Evolutionary conservation across 2,113 vertebrate genomes (phyloP).

Genomic region (Peromyscus californicus): DNA sequence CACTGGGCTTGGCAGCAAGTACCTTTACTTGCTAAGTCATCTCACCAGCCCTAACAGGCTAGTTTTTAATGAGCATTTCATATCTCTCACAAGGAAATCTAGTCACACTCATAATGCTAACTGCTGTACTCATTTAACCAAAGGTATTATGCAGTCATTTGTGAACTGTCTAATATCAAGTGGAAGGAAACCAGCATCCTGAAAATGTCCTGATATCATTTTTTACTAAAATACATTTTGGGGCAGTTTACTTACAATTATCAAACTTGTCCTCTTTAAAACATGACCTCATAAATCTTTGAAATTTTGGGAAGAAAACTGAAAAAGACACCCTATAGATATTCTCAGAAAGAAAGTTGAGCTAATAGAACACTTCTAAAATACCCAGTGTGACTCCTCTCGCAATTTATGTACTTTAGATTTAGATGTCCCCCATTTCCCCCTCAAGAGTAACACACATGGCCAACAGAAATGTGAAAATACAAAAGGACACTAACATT

Average conservation of each 20-base stretch:
- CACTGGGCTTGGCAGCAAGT: neutral
- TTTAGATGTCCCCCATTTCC: neutral
- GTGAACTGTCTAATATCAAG: conserved; percentile 8
- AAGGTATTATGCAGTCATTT: neutral
- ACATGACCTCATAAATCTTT: conserved; percentile 1
- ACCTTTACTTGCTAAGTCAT: neutral
- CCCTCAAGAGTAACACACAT: neutral
- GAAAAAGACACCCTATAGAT: neutral
- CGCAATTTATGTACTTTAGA: neutral
- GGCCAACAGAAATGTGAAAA: neutral
- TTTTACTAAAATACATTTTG: conserved; percentile 45
- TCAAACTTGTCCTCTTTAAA: conserved; percentile 1
- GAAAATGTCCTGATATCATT: neutral
- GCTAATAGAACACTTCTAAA: neutral
- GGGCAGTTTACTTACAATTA: conserved; percentile 46
- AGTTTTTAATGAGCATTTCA: neutral
- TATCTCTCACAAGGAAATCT: conserved; percentile 27
- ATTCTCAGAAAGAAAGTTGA: neutral
- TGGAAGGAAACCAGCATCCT: neutral
- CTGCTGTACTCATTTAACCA: neutral
- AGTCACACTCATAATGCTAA: neutral
- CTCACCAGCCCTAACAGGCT: neutral
- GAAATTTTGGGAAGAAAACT: neutral
- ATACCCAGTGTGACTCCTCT: neutral
- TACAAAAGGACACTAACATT: neutral